Conservation (phyloP, 2,797 vertebrate species). For the Poecilia picta region DNA sequence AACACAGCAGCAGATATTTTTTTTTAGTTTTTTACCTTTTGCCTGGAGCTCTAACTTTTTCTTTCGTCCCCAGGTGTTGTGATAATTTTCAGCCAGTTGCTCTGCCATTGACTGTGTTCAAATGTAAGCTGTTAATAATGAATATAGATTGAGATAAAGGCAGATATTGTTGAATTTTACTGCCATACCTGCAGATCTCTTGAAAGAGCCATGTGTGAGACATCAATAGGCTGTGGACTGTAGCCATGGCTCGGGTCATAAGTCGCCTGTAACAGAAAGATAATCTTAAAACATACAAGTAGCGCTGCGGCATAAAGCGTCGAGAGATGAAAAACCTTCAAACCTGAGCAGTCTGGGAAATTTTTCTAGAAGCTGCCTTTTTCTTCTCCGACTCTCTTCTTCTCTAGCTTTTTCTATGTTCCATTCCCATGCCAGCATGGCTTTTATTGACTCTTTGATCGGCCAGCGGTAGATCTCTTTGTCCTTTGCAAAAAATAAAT, state of each 20-base stretch:
- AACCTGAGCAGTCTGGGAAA: conserved; percentile 94
- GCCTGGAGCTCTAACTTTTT: conserved; percentile 92
- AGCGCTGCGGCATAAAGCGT: not conserved
- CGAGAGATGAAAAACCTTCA: not conserved
- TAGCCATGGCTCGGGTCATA: conserved; percentile 94
- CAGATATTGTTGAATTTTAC: not conserved
- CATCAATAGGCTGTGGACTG: conserved; percentile 90
- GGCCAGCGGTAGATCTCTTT: conserved; percentile 98
- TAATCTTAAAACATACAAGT: conserved; percentile 6
- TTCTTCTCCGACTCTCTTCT: conserved; percentile 91
- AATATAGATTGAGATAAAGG: conserved; percentile 9
- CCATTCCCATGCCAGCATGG: conserved; percentile 98
- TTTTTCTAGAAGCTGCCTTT: conserved; percentile 85
- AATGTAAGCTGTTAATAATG: conserved; percentile 16
- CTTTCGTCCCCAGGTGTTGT: conserved; percentile 98
- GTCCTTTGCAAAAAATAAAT: conserved; percentile 78
- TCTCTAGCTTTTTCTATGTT: conserved; percentile 92
- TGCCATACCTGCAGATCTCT: conserved; percentile 89
- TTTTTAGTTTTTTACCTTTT: conserved; percentile 81
- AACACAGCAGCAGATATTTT: not conserved
- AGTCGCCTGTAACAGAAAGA: conserved; percentile 75
- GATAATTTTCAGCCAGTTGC: conserved; percentile 95
- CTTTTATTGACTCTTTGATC: conserved; percentile 95
- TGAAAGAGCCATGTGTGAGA: conserved; percentile 88
- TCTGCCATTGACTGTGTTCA: conserved; percentile 93